Base-by-base conservation (phyloP, 2,113 vertebrate species). In the Romanogobio albipinnatus region DNA sequence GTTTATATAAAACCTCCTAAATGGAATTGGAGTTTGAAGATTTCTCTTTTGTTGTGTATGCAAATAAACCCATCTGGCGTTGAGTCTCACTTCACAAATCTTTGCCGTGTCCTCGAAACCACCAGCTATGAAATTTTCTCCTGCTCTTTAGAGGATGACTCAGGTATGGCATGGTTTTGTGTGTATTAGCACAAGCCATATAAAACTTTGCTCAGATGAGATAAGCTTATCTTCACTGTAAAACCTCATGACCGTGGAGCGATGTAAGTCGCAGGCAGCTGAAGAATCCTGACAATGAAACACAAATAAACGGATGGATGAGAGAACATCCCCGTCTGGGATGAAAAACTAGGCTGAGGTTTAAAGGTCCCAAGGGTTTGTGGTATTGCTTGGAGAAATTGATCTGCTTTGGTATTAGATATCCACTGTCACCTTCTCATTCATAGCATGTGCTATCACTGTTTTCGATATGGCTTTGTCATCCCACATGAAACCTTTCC, bases 201-300 rank as follows among this genome's bases (percentile, higher is more conserved):
- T 15, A 62, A 59, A 15, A 71, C 36, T 36, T 71, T n/a, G 24
- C 22, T 53, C 39, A 68, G 33, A n/a, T 76, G 45, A 64, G 78
- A 81, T 85, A 82, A 81, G 59, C 33, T 82, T 70, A 77, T 82
- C 81, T 61, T 49, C n/a, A 24, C 43, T 74, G 5, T n/a, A 24
- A 73, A 73, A 73, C 10, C n/a, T 0, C 71, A 49, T 15, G 71
- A 74, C 3, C 43, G 1, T 1, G 13, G 71, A 45, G 70, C 4
- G 39, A 71, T 43, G 19, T 43, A 43, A 33, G 64, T 68, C 17
- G 3, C 17, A 4, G 66, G 66, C 17, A 22, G 66, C 39, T 45
- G 39, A 14, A 22, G 70, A 73, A 47, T 73, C 70, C 13, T 24
- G 70, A 24, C 43, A 73, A 47, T 73, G 70, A 73, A 73, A 73